Evolutionary conservation across 2,888 invertebrate genomes (phyloP).

Genomic region (Eristalis pertinax): DNA sequence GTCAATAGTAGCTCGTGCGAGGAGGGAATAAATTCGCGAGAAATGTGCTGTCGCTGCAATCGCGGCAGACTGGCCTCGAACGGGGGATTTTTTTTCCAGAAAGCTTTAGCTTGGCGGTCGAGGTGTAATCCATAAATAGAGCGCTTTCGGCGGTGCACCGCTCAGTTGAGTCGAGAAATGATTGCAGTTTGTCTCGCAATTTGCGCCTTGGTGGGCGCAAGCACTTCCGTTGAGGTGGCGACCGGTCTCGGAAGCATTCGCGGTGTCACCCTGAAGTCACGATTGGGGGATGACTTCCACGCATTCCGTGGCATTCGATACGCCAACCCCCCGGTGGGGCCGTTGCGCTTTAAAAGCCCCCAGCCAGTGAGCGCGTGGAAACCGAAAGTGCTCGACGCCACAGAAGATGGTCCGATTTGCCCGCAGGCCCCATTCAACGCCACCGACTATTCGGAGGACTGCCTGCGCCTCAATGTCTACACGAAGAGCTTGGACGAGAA

Average conservation of each 20-base stretch:
- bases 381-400: conserved; percentile 82
- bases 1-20: no score
- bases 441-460: conserved; percentile 82
- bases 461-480: conserved; percentile 84
- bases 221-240: conserved; percentile 73
- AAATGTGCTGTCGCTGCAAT: no score
- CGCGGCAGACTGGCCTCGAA: background rate
- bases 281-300: conserved; percentile 75
- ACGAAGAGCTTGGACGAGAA: conserved; percentile 76
- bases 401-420: conserved; percentile 83
- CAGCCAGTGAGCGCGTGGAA: conserved; percentile 81
- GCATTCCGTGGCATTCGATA: conserved; percentile 79
- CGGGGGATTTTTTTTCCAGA: background rate
- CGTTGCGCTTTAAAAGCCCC: conserved; percentile 80
- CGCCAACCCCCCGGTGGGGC: conserved; percentile 77
- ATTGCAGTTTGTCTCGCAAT: conserved; percentile 21
- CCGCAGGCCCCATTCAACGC: conserved; percentile 80
- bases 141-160: background rate
- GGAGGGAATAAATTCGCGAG: no score
- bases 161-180: conserved; percentile 39
- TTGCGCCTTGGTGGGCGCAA: conserved; percentile 13
- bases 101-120: background rate
- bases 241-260: conserved; percentile 77
- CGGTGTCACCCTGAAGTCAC: conserved; percentile 75
- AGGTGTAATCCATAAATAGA: background rate